Evolutionary conservation across 2,113 vertebrate genomes (phyloP), one percentile per base, ranked within the genome.

Genomic region (Uropsilus gracilis): DNA sequence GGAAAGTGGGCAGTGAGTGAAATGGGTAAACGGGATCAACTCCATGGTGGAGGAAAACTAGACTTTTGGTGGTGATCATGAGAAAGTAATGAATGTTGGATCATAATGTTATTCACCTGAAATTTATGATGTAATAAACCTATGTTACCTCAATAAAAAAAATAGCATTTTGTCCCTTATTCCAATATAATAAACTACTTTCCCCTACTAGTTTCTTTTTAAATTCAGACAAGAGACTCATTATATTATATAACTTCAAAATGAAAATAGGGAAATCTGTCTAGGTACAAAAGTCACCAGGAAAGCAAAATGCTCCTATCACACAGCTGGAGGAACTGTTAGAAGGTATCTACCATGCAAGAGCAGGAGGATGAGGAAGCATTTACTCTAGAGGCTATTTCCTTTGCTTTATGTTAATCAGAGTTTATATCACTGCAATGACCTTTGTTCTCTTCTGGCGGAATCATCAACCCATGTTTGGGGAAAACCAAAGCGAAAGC

Each of bases 401-500:
- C 34, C 37, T 69, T 3, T 1, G 32, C 66, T 80, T 80, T 28
- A 24, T 80, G 30, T 61, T 91, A 59, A 75, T 89, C 90, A 66
- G 53, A 77, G 77, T 76, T 66, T 53, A 0, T 0, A 16, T n/a
- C 66, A 50, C 78, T 34, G 46, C 46, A 13, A 0, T 44, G 48
- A 80, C 37, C 66, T 84, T 61, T 89, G 75, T 80, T 84, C 73
- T 84, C 37, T 78, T 81, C 71, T 63, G 59, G 61, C 34, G 34
- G 34, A 72, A 85, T 28, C 59, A 8, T 4, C 18, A 66, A 30
- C 0, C 14, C 72, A n/a, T 0, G 1, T 28, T 37, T 6, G 24
- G 34, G 26, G 61, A 46, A 72, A 48, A n/a, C 24, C 44, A 86
- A 18, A 24, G 32, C 42, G 53, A 55, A 12, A 6, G 24, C 44